Evolutionary conservation across 2,888 invertebrate species (phyloP).

Genomic region (Morpho helenor): DNA sequence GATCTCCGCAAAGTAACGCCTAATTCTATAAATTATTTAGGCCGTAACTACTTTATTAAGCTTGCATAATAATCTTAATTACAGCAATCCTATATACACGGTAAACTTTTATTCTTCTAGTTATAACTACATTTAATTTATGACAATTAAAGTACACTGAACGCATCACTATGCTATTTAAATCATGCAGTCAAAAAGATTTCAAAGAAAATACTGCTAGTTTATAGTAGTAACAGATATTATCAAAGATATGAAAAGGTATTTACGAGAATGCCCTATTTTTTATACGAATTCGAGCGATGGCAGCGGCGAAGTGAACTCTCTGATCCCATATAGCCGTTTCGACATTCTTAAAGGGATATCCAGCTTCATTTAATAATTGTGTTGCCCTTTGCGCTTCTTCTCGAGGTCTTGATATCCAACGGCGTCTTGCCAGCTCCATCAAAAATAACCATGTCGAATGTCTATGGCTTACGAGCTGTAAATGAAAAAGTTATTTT

Average conservation of each 20-base stretch:
- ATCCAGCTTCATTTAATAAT: slow-evolving; percentile 49
- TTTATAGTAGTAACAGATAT: no score
- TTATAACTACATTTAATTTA: no score
- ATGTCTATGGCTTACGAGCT: slow-evolving; percentile 53
- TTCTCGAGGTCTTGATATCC: slow-evolving; percentile 55
- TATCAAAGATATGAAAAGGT: not conserved
- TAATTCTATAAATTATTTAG: no score
- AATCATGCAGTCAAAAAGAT: no score
- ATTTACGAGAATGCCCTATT: slow-evolving; percentile 83
- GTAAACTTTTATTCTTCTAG: no score
- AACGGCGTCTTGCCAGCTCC: slow-evolving; percentile 83
- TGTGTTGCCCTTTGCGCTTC: slow-evolving; percentile 48
- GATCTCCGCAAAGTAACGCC: no score
- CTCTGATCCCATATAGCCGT: slow-evolving; percentile 81
- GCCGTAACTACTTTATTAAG: no score
- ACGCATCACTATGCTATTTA: no score
- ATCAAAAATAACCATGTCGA: slow-evolving; percentile 83
- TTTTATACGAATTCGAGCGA: slow-evolving; percentile 87
- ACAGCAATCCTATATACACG: no score
- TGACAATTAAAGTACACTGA: no score
- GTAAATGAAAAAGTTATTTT: slow-evolving; percentile 1
- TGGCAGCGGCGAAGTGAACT: slow-evolving; percentile 86
- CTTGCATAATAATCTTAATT: no score
- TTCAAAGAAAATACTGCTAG: no score
- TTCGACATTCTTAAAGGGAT: slow-evolving; percentile 77